These are phyloP conservation scores for Hypsibius dujardini DNA, from an alignment of 1,140 invertebrate genomes.

Conservation along the genomic window DNA sequence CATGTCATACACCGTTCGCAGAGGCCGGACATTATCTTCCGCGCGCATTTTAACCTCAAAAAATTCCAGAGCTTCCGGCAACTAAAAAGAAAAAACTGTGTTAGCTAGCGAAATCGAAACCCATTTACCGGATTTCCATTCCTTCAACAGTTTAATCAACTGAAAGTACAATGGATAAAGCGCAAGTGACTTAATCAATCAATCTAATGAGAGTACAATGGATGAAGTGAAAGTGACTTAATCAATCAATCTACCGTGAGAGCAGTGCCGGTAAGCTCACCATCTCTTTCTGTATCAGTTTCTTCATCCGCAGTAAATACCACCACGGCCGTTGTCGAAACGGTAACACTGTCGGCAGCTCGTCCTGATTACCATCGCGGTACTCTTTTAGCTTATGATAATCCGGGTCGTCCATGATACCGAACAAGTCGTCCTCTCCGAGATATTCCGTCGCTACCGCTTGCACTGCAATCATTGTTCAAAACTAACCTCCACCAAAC, in stretches of 20 bases:
- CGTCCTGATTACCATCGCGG: neutral
- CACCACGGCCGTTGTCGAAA: neutral
- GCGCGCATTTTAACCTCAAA: conserved; percentile 52
- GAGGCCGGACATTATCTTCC: conserved; percentile 55
- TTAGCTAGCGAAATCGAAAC: neutral
- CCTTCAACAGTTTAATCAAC: neutral
- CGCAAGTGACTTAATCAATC: neutral
- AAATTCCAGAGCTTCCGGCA: conserved; percentile 45
- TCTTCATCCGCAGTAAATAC: conserved; percentile 1
- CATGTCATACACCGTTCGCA: conserved; percentile 56
- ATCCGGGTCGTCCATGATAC: neutral
- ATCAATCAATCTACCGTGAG: neutral
- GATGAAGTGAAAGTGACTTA: neutral
- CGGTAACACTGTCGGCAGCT: neutral
- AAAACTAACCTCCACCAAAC: no score
- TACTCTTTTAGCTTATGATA: neutral
- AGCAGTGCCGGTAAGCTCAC: neutral
- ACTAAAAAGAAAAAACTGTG: neutral
- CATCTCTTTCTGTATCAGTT: neutral
- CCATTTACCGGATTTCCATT: neutral
- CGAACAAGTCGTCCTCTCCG: neutral
- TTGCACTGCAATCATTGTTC: no score
- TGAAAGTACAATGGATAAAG: neutral
- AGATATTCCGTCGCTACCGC: no score
- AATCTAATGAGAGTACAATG: no score